These are phyloP conservation scores for Oxygymnocypris stewartii DNA, from an alignment of 2,113 vertebrate species.

Conservation along the genomic window DNA sequence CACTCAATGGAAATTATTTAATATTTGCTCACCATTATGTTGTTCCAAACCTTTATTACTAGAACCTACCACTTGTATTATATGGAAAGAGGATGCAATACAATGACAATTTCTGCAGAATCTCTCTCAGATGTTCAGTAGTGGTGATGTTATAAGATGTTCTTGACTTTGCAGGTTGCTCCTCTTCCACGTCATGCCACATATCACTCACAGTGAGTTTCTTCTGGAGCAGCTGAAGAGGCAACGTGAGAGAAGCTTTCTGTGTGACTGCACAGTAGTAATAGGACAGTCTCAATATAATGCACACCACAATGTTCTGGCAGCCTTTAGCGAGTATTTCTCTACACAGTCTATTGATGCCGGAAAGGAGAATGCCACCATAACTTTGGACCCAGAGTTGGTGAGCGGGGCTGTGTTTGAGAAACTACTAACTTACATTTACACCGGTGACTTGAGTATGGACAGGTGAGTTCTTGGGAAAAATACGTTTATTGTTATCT, in stretches of 20 bases:
- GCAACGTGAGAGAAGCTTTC: slow-evolving; percentile 81
- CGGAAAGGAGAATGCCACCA: slow-evolving; percentile 73
- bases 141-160: background rate
- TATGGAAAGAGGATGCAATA: background rate
- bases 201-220: slow-evolving; percentile 78
- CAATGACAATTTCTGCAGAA: background rate
- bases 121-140: background rate
- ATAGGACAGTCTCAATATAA: slow-evolving; percentile 82
- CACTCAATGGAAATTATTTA: too few relatives aligned
- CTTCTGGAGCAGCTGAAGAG: slow-evolving; percentile 83
- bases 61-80: background rate
- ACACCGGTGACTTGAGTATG: slow-evolving; percentile 89
- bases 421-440: slow-evolving; percentile 92
- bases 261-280: slow-evolving; percentile 85
- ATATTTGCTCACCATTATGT: background rate
- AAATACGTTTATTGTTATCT: too few relatives aligned
- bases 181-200: slow-evolving; percentile 42
- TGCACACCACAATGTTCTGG: slow-evolving; percentile 90
- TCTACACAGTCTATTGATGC: slow-evolving; percentile 79
- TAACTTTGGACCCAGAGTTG: slow-evolving; percentile 86
- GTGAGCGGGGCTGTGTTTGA: slow-evolving; percentile 89
- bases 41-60: background rate
- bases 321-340: slow-evolving; percentile 94
- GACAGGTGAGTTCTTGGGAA: slow-evolving; percentile 79
- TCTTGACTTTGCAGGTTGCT: slow-evolving; percentile 16